These are phyloP conservation scores for Spondyliosoma cantharus DNA, from an alignment of 2,797 vertebrate genomes.

Conservation along the genomic window DNA sequence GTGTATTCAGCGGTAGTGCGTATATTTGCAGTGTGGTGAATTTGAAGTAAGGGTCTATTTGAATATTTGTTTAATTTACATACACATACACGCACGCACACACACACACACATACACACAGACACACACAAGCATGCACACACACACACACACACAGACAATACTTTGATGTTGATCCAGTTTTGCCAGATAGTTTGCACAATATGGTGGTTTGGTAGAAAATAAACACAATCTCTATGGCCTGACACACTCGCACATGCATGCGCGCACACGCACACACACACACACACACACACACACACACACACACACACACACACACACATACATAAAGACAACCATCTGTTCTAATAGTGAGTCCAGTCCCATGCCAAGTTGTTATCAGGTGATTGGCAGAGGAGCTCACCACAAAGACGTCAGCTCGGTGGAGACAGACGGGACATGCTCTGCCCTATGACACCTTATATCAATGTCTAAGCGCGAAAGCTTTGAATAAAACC, in stretches of 20 bases:
- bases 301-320: constrained; percentile 30
- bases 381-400: constrained; percentile 74
- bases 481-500: constrained; percentile 34
- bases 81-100: constrained; percentile 20
- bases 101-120: constrained; percentile 34
- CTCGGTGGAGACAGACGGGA: constrained; percentile 48
- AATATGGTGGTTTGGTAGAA: constrained; percentile 71
- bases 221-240: constrained; percentile 60
- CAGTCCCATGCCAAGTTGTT: constrained; percentile 70
- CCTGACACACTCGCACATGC: constrained; percentile 36
- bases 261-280: constrained; percentile 14
- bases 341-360: constrained; percentile 74
- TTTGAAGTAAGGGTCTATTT: constrained; percentile 54
- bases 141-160: neutral
- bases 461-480: constrained; percentile 39
- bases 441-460: constrained; percentile 31
- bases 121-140: neutral
- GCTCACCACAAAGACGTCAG: constrained; percentile 53
- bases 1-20: constrained; percentile 37
- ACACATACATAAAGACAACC: constrained; percentile 54
- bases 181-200: constrained; percentile 66
- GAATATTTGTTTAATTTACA: constrained; percentile 49
- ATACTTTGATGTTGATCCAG: constrained; percentile 63
- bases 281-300: constrained; percentile 17
- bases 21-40: constrained; percentile 44